A percentile compares a stretch with the other conserved stretches of the same genome.
These are phyloP conservation scores for Melanerpes formicivorus DNA, from an alignment of 2,113 vertebrate genomes.

Conservation along the genomic window DNA sequence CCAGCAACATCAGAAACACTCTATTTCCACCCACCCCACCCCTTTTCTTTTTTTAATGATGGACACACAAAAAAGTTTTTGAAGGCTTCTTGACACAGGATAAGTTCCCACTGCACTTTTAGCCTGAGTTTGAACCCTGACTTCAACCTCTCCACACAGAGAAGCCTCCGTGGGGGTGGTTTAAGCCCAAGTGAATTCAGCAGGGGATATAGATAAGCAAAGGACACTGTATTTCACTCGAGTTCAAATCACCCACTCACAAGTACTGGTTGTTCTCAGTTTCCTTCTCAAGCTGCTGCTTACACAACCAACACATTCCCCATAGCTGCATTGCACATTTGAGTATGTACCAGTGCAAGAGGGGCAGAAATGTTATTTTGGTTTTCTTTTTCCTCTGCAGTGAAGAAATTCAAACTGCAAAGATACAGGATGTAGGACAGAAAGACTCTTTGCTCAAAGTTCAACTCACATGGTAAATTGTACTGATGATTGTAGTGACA, in stretches of 20 bases:
- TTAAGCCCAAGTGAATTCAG: not conserved
- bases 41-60: not conserved
- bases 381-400: not conserved
- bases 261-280: not conserved
- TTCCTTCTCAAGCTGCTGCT: not conserved
- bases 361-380: not conserved
- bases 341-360: not conserved
- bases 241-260: not conserved
- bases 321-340: fast-evolving
- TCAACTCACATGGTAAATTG: not conserved
- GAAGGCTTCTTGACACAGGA: not conserved
- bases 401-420: not conserved
- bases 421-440: not conserved
- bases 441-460: not conserved
- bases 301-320: not conserved
- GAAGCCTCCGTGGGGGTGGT: not conserved
- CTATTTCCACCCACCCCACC: too few relatives aligned
- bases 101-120: conserved; percentile 4
- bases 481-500: too few relatives aligned
- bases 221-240: not conserved
- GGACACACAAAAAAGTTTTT: not conserved
- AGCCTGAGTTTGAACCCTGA: conserved; percentile 28
- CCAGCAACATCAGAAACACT: not conserved
- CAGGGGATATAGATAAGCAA: not conserved
- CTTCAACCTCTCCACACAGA: not conserved